Conservation (phyloP, 1,140 invertebrate species). For the Tetranychus cinnabarinus region DNA sequence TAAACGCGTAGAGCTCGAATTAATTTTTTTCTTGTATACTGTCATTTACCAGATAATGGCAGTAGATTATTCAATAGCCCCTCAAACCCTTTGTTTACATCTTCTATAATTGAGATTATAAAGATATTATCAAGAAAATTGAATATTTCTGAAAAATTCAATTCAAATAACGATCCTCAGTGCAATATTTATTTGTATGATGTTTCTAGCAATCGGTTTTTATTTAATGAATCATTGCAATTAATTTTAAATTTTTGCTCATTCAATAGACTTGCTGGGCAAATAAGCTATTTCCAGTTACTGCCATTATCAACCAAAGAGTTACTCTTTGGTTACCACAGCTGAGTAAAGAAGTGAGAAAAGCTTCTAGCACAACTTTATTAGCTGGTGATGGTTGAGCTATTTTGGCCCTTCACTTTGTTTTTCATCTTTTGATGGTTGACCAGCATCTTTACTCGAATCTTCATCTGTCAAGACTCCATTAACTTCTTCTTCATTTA, state of each 20-base stretch:
- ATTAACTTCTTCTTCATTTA: constrained; percentile 17
- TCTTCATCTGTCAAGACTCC: constrained; percentile 17
- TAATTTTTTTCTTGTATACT: constrained; percentile 75
- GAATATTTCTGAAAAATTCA: no score
- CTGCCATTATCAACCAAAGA: no score
- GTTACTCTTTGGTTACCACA: constrained; percentile 46
- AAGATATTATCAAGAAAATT: no score
- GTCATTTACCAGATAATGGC: constrained; percentile 87
- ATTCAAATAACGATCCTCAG: no score
- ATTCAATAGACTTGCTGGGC: no score
- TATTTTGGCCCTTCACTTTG: neutral
- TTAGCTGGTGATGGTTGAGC: constrained; percentile 14
- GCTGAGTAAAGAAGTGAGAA: constrained; percentile 65
- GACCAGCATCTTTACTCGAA: neutral
- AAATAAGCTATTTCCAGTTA: no score
- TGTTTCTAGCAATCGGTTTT: no score
- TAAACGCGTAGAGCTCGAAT: constrained; percentile 32
- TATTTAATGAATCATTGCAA: no score
- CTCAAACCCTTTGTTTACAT: constrained; percentile 23
- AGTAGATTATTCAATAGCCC: constrained; percentile 87
- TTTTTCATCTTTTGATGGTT: neutral
- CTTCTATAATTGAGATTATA: no score
- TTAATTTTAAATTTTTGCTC: no score
- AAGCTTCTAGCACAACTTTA: constrained; percentile 48
- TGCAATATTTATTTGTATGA: no score